Percentiles rank a stretch among this genome's conserved stretches.
phyloP scores from a whole-genome alignment of 2,113 vertebrate genomes.

The Bufo gargarizans region DNA sequence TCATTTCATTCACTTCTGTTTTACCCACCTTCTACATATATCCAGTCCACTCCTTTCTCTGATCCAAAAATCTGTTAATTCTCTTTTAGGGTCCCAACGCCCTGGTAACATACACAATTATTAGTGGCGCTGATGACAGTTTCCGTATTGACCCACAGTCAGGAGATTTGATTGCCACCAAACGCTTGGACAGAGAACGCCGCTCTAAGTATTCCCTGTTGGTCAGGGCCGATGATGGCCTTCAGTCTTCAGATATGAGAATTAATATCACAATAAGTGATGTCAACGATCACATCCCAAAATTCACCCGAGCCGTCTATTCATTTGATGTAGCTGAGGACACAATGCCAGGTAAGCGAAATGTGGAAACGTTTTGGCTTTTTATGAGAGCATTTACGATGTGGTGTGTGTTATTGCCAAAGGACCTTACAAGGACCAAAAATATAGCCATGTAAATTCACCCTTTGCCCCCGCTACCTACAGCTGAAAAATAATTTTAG shows the following conservation, averaged over 20 bases:
- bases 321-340: conserved; percentile 94
- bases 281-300: conserved; percentile 92
- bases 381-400: background rate
- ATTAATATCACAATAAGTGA: conserved; percentile 95
- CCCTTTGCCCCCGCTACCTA: no score
- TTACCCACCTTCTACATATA: background rate
- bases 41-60: background rate
- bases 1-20: background rate
- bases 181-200: conserved; percentile 88
- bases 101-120: conserved; percentile 93
- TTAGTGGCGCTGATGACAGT: conserved; percentile 94
- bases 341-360: conserved; percentile 80
- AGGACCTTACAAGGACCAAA: background rate
- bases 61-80: background rate
- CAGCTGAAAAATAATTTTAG: no score
- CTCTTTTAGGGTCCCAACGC: conserved; percentile 89
- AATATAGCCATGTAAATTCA: background rate
- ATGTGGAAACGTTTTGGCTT: background rate
- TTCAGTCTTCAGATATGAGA: conserved; percentile 92
- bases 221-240: conserved; percentile 91
- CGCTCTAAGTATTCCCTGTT: conserved; percentile 92
- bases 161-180: conserved; percentile 90
- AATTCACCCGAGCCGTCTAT: conserved; percentile 87
- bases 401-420: background rate
- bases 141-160: conserved; percentile 94